These are phyloP conservation scores for Zoanthus solanderi DNA, from an alignment of 92 coral and sea anemone species.

Conservation along the genomic window DNA sequence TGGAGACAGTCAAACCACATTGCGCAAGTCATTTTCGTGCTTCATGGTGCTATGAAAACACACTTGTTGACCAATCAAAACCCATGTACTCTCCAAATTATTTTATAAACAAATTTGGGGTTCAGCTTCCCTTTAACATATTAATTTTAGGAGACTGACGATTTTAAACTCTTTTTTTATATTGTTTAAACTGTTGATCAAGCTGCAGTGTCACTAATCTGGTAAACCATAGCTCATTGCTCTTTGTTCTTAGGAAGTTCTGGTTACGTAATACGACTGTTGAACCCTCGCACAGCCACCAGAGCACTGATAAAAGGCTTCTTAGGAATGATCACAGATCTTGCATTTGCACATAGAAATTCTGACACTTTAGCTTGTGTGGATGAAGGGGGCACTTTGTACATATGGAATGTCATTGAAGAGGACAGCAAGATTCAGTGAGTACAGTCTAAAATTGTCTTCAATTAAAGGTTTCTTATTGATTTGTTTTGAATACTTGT, in stretches of 20 bases:
- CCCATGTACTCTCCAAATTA: too few relatives aligned
- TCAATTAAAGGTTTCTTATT: background rate
- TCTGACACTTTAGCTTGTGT: conserved; percentile 91
- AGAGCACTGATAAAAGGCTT: conserved; percentile 94
- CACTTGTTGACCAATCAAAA: too few relatives aligned
- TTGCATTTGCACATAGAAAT: conserved; percentile 90
- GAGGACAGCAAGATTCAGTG: conserved; percentile 85
- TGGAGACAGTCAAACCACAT: too few relatives aligned
- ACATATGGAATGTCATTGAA: conserved; percentile 88
- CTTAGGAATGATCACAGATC: conserved; percentile 87
- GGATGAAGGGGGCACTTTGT: conserved; percentile 96
- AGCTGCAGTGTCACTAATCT: too few relatives aligned
- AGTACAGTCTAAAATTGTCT: conserved; percentile 58
- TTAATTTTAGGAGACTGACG: too few relatives aligned
- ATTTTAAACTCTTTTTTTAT: too few relatives aligned
- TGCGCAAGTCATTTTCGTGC: too few relatives aligned
- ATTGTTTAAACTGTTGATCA: too few relatives aligned
- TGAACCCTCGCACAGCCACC: conserved; percentile 88
- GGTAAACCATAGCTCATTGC: background rate
- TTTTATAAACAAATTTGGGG: too few relatives aligned
- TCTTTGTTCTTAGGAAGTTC: conserved; percentile 73
- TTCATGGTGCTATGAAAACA: too few relatives aligned
- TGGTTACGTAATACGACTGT: conserved; percentile 87
- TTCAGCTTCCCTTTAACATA: too few relatives aligned
- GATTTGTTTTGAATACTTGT: too few relatives aligned